These are phyloP conservation scores for Melanotus villosus DNA, from an alignment of 2,888 invertebrate genomes.

Conservation along the genomic window DNA sequence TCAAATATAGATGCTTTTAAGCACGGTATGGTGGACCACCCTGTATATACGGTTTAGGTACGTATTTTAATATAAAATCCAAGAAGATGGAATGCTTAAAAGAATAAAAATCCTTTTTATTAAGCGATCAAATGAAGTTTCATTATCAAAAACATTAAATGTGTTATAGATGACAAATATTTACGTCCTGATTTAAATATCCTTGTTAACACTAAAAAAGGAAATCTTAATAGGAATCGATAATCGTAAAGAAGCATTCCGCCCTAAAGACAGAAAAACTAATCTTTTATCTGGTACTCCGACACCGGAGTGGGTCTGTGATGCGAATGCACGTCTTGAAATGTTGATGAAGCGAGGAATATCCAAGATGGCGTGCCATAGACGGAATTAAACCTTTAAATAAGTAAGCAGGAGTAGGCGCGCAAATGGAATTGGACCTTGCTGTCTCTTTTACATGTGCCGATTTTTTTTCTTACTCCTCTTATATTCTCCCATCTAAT, in stretches of 20 bases:
- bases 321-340: conserved; percentile 55
- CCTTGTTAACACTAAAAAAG: neutral
- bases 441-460: conserved; percentile 22
- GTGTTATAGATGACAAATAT: no score
- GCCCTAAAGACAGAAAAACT: conserved; percentile 13
- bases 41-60: no score
- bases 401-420: conserved; percentile 57
- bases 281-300: conserved; percentile 52
- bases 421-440: conserved; percentile 51
- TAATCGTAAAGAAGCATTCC: neutral
- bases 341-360: conserved; percentile 60
- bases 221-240: neutral
- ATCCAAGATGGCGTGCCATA: conserved; percentile 58
- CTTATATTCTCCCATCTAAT: no score
- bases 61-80: no score
- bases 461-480: no score
- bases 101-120: no score
- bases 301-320: conserved; percentile 47
- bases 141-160: no score
- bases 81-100: no score
- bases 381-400: conserved; percentile 62
- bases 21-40: no score
- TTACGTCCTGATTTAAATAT: no score
- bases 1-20: no score
- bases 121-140: no score